These are phyloP conservation scores for Stercorarius parasiticus DNA, from an alignment of 2,113 vertebrate species.

Conservation along the genomic window DNA sequence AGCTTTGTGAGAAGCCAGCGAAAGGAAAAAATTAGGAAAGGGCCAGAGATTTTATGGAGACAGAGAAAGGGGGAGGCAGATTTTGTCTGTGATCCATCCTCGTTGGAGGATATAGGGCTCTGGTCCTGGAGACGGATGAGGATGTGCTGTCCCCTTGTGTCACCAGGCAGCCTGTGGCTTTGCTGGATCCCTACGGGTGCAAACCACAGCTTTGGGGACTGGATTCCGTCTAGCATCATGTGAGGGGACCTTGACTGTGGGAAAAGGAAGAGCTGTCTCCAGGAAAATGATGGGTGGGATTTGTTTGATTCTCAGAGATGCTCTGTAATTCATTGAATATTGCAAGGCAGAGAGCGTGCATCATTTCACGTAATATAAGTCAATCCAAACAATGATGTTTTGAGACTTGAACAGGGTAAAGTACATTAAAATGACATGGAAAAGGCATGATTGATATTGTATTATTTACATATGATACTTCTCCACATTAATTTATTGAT, in stretches of 20 bases:
- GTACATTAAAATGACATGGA: not conserved
- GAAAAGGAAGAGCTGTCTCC: not conserved
- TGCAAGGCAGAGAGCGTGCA: not conserved
- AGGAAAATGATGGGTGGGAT: not conserved
- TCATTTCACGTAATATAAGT: not conserved
- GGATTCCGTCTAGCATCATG: not conserved
- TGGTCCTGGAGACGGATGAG: not conserved
- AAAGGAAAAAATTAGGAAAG: not conserved
- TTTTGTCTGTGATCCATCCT: not conserved
- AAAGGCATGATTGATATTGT: not conserved
- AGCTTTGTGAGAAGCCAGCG: not conserved
- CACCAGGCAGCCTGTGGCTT: not conserved
- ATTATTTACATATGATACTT: not conserved
- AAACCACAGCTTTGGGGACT: not conserved
- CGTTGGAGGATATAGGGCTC: not conserved
- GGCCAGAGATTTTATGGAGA: not conserved
- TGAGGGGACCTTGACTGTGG: not conserved
- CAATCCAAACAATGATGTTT: not conserved
- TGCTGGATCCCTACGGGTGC: fast-evolving
- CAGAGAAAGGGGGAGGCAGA: not conserved
- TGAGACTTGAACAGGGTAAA: not conserved
- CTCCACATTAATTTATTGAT: not conserved
- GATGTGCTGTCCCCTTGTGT: not conserved
- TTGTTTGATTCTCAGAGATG: not conserved
- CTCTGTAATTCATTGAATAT: not conserved